Conservation (phyloP, 2,888 invertebrate genomes). For the Tetramorium bicarinatum region DNA sequence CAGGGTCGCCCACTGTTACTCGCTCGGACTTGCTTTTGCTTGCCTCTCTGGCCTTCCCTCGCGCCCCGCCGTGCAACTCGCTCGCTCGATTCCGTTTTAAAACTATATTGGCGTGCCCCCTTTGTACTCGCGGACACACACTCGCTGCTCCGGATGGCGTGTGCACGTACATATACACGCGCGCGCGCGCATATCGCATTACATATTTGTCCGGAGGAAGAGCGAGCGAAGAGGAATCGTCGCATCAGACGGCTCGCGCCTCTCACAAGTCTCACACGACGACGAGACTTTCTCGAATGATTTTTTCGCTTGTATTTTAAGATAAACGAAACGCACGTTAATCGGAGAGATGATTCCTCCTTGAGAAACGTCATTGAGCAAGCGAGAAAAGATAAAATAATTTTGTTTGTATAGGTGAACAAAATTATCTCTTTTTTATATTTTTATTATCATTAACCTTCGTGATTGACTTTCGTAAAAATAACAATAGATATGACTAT, state of each 20-base stretch:
- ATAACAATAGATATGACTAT: neutral
- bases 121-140: constrained; percentile 72
- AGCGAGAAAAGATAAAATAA: neutral
- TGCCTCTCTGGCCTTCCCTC: constrained; percentile 73
- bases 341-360: neutral
- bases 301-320: constrained; percentile 29
- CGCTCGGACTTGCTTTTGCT: constrained; percentile 77
- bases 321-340: neutral
- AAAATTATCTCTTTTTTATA: neutral
- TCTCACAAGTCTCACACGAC: constrained; percentile 65
- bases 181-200: constrained; percentile 69
- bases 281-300: constrained; percentile 66
- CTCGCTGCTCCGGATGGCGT: constrained; percentile 39
- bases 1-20: constrained; percentile 82
- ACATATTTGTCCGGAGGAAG: constrained; percentile 75
- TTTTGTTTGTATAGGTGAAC: neutral
- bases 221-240: constrained; percentile 68
- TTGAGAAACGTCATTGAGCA: neutral
- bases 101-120: constrained; percentile 76
- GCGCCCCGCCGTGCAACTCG: constrained; percentile 53
- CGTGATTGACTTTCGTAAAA: neutral
- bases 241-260: constrained; percentile 67
- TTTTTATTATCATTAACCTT: neutral
- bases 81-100: constrained; percentile 75
- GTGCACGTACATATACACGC: constrained; percentile 29